Base-by-base conservation (phyloP, 2,797 vertebrate species). In the Bradypus variegatus region DNA sequence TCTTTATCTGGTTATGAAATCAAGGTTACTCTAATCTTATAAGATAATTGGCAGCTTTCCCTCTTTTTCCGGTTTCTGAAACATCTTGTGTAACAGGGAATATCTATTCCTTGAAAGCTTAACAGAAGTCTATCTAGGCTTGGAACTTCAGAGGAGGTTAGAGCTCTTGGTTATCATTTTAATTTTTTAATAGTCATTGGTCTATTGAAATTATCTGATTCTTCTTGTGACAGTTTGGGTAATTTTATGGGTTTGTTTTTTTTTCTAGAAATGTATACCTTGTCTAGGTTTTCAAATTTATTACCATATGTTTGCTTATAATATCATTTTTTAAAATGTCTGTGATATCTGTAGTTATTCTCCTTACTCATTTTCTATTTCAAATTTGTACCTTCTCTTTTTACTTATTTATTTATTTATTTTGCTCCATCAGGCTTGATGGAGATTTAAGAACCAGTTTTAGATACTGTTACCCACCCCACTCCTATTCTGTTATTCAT, bases 61-160 rank as follows among this genome's bases (percentile, higher is more conserved):
- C n/a, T 62, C n/a, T 69, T 89, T 87, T 85, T 78, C 79, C 88
- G 62, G 55, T 76, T 91, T 92, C 62, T 89, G 62, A 94, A 88
- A 81, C 67, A 94, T 55, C 82, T 91, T 94, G 41, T 78, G 8
- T 89, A 88, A 85, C 15, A 76, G 64, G 53, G 27, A 89, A 16
- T 89, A 78, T 70, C 36, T 89, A 60, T 86, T 91, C 69, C 62
- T 85, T 80, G 27, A 89, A 69, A 91, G 31, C 45, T 70, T 86
- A 25, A 33, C 60, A 86, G 48, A 82, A 86, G 15, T 88, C 33
- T 45, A 14, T 89, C 31, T 85, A 70, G 25, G 36, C 65, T 75
- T 93, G 65, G 41, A 75, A 38, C 15, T 80, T 76, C 84, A 75
- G 14, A 27, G 25, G n/a, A 84, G 50, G 16, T 21, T 84, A 89